Evolutionary conservation across 1,140 invertebrate genomes (phyloP).

Genomic region (Pogonomyrmex barbatus): DNA sequence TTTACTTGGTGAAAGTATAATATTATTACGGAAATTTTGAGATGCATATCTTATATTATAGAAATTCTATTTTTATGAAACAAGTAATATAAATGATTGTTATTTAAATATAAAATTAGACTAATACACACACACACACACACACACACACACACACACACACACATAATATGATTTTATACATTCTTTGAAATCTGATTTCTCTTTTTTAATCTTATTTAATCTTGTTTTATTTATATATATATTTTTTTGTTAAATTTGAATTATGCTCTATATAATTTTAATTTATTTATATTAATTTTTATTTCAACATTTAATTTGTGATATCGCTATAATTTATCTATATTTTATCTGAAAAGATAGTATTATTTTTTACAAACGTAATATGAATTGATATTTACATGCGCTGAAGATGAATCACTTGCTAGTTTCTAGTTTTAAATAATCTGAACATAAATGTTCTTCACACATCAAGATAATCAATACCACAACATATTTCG

Average conservation of each 20-base stretch:
- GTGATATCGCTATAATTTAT: neutral
- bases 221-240: neutral
- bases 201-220: neutral
- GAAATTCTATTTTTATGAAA: neutral
- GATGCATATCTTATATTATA: neutral
- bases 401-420: slow-evolving; percentile 51
- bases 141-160: neutral
- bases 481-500: neutral
- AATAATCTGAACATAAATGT: slow-evolving; percentile 55
- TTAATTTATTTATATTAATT: neutral
- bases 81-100: neutral
- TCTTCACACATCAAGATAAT: neutral
- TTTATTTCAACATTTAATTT: neutral
- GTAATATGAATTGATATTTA: neutral
- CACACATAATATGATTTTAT: too few species aligned
- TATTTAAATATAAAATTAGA: neutral
- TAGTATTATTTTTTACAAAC: neutral
- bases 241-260: neutral
- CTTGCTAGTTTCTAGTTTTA: slow-evolving; percentile 19
- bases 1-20: slow-evolving; percentile 20
- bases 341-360: neutral
- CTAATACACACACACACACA: neutral
- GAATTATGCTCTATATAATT: slow-evolving; percentile 20
- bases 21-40: neutral
- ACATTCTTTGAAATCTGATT: neutral